Evolutionary conservation across 2,113 vertebrate genomes (phyloP), one percentile per base, ranked within the genome.

Genomic region (Cheirogaleus medius): DNA sequence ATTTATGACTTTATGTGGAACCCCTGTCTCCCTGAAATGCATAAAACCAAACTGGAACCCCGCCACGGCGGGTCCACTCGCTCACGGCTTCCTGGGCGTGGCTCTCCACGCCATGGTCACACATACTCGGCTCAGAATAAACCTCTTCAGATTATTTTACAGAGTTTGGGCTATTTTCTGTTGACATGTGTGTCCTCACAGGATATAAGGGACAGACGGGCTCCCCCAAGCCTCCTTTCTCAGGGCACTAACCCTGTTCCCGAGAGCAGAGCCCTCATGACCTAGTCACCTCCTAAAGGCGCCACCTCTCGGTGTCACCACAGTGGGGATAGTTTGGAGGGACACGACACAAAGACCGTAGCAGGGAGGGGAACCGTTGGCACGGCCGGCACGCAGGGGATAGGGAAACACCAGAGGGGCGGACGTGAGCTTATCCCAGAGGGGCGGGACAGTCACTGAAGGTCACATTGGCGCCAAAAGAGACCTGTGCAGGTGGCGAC

Each of bases 361-460:
- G 39, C 39, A 27, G 34, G 27, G 34, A 20, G 6, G 18, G 17
- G 34, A 4, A 27, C 9, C 8, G n/a, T 1, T 2, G 6, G 4
- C 18, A 1, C 0, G 11, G 17, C 11, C 1, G 60, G 18, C 6
- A 13, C 0, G 5, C 32, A 6, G 12, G 32, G 25, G 3, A 5
- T 27, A 3, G n/a, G 37, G 0, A 13, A 6, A 9, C 56, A 4
- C 20, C 5, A 25, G 7, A 68, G n/a, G 15, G 34, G 20, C 2
- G 34, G 17, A n/a, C 34, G 1, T 0, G 1, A 37, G 47, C 37
- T 21, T 14, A 27, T 20, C 34, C 10, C 2, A 12, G 23, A 21
- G 29, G 21, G 0, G 5, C 21, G 2, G n/a, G 25, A 6, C 1
- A 2, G 0, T 13, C 3, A 5, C 15, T 2, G n/a, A 18, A 27